Base-by-base conservation (phyloP, 2,113 vertebrate genomes). In the Mustela lutreola region DNA sequence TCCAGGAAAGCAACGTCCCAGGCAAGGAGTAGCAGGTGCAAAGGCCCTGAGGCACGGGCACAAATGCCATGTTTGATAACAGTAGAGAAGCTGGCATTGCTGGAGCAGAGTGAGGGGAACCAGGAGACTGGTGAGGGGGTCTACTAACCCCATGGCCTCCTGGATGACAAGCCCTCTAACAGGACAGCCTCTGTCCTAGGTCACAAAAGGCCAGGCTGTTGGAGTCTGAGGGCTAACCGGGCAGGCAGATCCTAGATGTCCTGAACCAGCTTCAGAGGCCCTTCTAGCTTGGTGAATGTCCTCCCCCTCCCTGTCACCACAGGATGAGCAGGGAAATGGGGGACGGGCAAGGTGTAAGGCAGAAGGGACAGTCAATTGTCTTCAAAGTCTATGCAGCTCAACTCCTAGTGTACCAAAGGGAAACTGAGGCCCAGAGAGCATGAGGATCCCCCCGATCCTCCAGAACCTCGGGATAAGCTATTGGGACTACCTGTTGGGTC, bases 1-100 rank as follows among this genome's bases (percentile, higher is more conserved):
- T 33, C 48, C 39, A 16, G 89, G 45, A 81, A 12, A 14, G 4
- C 5, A 21, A 11, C 16, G 8, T 3, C n/a, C 36, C 80, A 7
- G 56, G 62, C 36, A 3, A 11, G 28, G n/a, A 15, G 3, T 11
- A 33, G 48, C 33, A 1, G 39, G 62, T 22, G 73, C 82, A 58
- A 83, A 91, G 81, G 81, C 33, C 93, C 93, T 36, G 86, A 7
- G 45, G 50, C 16, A 19, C 24, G 42, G 45, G 7, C 16, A 11
- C 2, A 0, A 2, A 39, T 1, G 15, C 53, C 8, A 2, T 31
- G 12, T 15, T 45, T 39, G 39, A 53, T 0, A 5, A 36, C 50
- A 53, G 79, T 21, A 28, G 48, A 65, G 24, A 39, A 18, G n/a
- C 33, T 4, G 4, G 45, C 8, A 2, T 4, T 21, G 11, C 28